phyloP scores from a whole-genome alignment of 1,140 invertebrate species.

The Akabosia matsudoensis region DNA sequence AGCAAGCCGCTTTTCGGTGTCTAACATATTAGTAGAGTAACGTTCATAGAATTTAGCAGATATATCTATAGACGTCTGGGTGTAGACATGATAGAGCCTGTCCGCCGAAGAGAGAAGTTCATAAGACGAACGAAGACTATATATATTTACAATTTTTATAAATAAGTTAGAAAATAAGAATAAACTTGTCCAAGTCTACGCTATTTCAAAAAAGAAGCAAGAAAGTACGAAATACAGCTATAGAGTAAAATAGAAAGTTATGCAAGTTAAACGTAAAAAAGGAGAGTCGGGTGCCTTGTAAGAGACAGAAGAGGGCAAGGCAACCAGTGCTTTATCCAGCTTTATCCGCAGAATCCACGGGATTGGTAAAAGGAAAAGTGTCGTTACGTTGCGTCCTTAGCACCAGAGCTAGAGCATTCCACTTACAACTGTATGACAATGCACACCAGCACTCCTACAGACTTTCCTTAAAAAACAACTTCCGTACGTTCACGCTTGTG shows the following conservation, averaged over 20 bases:
- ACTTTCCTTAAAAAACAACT: not conserved
- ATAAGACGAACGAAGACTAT: too few relatives aligned
- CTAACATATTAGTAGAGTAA: too few relatives aligned
- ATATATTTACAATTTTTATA: too few relatives aligned
- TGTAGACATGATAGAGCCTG: too few relatives aligned
- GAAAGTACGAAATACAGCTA: too few relatives aligned
- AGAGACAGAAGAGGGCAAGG: constrained; percentile 20
- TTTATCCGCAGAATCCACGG: constrained; percentile 24
- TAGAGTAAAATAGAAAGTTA: not conserved
- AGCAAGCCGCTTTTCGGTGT: too few relatives aligned
- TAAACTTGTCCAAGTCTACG: too few relatives aligned
- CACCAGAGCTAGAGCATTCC: constrained; percentile 1
- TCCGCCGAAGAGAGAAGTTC: too few relatives aligned
- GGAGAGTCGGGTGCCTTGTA: constrained; percentile 11
- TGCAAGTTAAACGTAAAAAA: not conserved
- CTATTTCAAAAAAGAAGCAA: too few relatives aligned
- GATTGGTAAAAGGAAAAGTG: constrained; percentile 22
- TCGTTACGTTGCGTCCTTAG: constrained; percentile 24
- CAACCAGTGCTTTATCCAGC: constrained; percentile 16
- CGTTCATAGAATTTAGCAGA: too few relatives aligned
- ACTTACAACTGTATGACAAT: constrained; percentile 3
- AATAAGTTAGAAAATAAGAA: too few relatives aligned
- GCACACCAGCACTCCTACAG: not conserved
- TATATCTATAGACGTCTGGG: too few relatives aligned
- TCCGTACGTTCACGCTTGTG: not conserved